Evolutionary conservation across 2,113 vertebrate species (phyloP).

Genomic region (Proterorhinus semilunaris): DNA sequence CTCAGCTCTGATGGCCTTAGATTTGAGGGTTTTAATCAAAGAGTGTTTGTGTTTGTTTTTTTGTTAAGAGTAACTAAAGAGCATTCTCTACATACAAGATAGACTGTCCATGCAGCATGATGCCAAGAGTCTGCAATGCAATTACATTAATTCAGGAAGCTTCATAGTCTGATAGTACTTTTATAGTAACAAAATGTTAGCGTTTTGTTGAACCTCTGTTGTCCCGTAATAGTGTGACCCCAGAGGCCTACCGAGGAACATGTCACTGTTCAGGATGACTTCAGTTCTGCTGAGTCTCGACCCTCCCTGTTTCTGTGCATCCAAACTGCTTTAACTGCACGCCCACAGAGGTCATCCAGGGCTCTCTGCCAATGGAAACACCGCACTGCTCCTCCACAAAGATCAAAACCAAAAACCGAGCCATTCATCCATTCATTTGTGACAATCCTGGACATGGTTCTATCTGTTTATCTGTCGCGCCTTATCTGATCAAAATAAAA

Average conservation of each 20-base stretch:
- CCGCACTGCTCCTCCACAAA: constrained; percentile 10
- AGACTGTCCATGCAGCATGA: too few species aligned
- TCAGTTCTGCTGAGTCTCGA: constrained; percentile 35
- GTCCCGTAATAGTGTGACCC: constrained; percentile 25
- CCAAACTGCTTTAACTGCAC: constrained; percentile 44
- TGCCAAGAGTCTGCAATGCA: too few species aligned
- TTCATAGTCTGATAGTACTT: background rate
- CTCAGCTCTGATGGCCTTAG: too few species aligned
- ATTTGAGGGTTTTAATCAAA: too few species aligned
- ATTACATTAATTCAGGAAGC: background rate
- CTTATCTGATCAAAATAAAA: too few species aligned
- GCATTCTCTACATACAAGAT: too few species aligned
- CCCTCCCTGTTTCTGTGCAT: constrained; percentile 24
- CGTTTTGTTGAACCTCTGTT: background rate
- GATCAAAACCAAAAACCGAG: background rate
- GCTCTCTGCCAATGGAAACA: constrained; percentile 52
- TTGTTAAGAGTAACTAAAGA: too few species aligned
- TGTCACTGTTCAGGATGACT: constrained; percentile 30
- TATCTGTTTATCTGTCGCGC: too few species aligned
- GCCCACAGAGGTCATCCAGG: constrained; percentile 60
- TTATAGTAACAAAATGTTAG: background rate
- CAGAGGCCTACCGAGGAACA: constrained; percentile 22
- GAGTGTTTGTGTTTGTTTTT: too few species aligned
- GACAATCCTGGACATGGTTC: too few species aligned
- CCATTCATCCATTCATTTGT: background rate